phyloP scores from a whole-genome alignment of 2,113 vertebrate genomes.

The Symphodus melops region DNA sequence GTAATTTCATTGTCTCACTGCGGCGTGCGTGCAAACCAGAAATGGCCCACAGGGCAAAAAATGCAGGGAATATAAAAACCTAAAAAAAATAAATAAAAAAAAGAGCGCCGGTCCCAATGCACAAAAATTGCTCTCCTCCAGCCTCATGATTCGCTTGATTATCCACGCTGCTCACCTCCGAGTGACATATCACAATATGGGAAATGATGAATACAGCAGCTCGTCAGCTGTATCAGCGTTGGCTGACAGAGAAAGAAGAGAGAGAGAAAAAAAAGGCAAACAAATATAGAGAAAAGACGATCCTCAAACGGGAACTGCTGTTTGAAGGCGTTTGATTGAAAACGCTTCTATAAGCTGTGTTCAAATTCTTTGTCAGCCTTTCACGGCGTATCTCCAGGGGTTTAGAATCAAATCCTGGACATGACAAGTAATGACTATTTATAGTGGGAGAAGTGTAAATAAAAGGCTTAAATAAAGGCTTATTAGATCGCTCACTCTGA shows the following conservation, averaged over 20 bases:
- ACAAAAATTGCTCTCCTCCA: constrained; percentile 32
- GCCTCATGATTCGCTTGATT: constrained; percentile 51
- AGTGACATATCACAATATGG: constrained; percentile 41
- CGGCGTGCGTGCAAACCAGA: constrained; percentile 6
- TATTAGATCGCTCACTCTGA: constrained; percentile 59
- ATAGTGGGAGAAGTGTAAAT: constrained; percentile 54
- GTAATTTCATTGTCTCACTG: constrained; percentile 41
- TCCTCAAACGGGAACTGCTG: constrained; percentile 58
- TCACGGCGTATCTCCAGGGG: constrained; percentile 46
- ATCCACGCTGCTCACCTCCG: constrained; percentile 44
- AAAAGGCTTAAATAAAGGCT: constrained; percentile 65
- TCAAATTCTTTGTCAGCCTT: constrained; percentile 55
- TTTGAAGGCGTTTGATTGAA: constrained; percentile 56
- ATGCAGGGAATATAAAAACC: constrained; percentile 24
- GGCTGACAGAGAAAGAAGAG: background rate
- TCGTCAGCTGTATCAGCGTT: constrained; percentile 7
- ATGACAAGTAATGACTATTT: constrained; percentile 71
- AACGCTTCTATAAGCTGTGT: constrained; percentile 39
- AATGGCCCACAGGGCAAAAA: constrained; percentile 25
- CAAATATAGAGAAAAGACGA: constrained; percentile 39
- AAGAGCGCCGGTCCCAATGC: background rate
- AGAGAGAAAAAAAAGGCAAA: constrained; percentile 21
- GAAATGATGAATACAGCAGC: constrained; percentile 49
- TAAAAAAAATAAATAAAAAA: background rate
- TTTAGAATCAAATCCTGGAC: constrained; percentile 68